Evolutionary conservation across 1,140 invertebrate genomes (phyloP), one percentile per base, ranked within the genome.

Genomic region (Drosophila prosaltans): DNA sequence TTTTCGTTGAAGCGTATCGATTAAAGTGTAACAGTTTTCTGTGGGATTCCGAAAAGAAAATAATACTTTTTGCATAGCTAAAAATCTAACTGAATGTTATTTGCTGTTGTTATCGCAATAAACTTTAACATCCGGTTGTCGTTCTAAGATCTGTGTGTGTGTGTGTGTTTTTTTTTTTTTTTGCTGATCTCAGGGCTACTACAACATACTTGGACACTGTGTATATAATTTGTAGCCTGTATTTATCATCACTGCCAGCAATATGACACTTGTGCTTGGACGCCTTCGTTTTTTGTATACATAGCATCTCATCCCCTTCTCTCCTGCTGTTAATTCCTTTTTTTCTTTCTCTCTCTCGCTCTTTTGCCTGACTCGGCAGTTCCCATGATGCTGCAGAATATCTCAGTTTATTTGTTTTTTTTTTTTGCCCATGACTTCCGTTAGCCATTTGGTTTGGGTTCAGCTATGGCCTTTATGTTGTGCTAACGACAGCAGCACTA

Each of bases 301-400:
- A 36, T 36, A 36, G 6, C 6, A 36, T 36, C 32, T 36, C 32
- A 21, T 58, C 11, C 21, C 16, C 21, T 24, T 59, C 16, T 24
- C 32, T 16, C 57, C 11, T 21, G 16, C 36, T 9, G 30, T 9
- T 59, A 65, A 66, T 73, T 69, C 72, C 68, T 82, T 41, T 61
- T 65, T 21, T 65, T 78, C 40, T n/a, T 11, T 41, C 39, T 61
- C 4, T 16, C 16, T 16, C 16, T 16, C 16, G 16, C 21, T 58
- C 81, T 86, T 84, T 84, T 81, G 84, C 80, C 72, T 65, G 71
- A 65, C 68, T 79, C 68, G 80, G 74, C 84, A 89, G 72, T 89
- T 89, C 85, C 85, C 85, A 89, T 89, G 84, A 89, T 89, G 84
- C 84, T 89, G 84, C 80, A 90, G 80, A 84, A 90, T 89, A 68